Base-by-base conservation (phyloP, 2,113 vertebrate species). In the Muscicapa adusta region DNA sequence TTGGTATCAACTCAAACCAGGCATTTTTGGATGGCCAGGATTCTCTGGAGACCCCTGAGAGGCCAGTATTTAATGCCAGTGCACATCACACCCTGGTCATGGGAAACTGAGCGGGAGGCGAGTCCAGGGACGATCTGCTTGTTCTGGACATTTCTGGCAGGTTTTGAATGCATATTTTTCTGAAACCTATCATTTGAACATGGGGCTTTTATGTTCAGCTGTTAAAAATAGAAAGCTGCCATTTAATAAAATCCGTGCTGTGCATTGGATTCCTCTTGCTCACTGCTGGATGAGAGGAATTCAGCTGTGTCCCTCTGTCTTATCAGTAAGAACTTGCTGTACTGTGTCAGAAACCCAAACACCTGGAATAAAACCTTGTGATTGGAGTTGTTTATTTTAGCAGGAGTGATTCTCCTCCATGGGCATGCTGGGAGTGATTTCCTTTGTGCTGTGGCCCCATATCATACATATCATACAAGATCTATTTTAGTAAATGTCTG, bases 51-150 rank as follows among this genome's bases (percentile, higher is more conserved):
- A 45, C n/a, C 50, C 63, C 34, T 80, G 29, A 61, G 40, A 88
- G 34, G 51, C 24, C 50, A 23, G 13, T 20, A 0, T 31, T 48
- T n/a, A 60, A 15, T 61, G 71, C 31, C 50, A 57, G 8, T 2
- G 13, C 23, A 2, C 9, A 36, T 61, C 36, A 75, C 26, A 43
- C 14, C 1, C 0, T 7, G 15, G 34, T 11, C 1, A 0, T 23
- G 47, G 36, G 3, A 40, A 56, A 7, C 31, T 61, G 57, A 86
- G 91, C 70, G 3, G 34, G 42, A 48, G 51, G 47, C 63, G 29
- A 25, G 10, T 22, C 50, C 67, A 31, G 63, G 71, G 45, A 14
- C 9, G 1, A 50, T 58, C 85, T 87, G 54, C 74, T 76, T 1
- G 0, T 65, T 87, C 36, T 84, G 91, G 91, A 74, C 10, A 0